Conservation (phyloP, 2,888 invertebrate species). For the Spodoptera exigua region DNA sequence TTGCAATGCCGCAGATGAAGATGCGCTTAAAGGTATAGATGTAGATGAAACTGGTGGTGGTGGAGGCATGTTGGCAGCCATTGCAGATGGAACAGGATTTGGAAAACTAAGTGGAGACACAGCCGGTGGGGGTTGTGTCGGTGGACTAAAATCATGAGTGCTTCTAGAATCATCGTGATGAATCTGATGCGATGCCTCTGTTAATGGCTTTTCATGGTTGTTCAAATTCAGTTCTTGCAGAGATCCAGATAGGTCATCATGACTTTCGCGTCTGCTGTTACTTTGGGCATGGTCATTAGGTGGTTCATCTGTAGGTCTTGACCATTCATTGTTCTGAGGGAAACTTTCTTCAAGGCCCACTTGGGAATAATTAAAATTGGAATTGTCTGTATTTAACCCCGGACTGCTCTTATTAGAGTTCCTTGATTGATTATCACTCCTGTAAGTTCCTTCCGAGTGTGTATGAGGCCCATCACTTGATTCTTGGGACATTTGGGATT, state of each 20-base stretch:
- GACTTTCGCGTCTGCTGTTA: constrained; percentile 68
- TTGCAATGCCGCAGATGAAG: constrained; percentile 36
- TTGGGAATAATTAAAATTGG: constrained; percentile 80
- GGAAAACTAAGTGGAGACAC: constrained; percentile 60
- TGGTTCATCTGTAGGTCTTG: constrained; percentile 70
- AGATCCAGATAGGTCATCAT: constrained; percentile 75
- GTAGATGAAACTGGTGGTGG: constrained; percentile 48
- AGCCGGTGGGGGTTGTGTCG: constrained; percentile 58
- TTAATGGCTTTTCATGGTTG: constrained; percentile 70
- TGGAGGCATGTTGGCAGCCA: constrained; percentile 50
- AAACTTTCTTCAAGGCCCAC: constrained; percentile 70
- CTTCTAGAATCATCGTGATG: constrained; percentile 50
- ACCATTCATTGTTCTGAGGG: constrained; percentile 74
- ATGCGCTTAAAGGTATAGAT: constrained; percentile 39
- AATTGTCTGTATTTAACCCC: constrained; percentile 78
- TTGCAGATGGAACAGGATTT: constrained; percentile 45
- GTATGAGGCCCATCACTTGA: constrained; percentile 90
- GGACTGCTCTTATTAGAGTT: constrained; percentile 86
- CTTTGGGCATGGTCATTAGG: constrained; percentile 64
- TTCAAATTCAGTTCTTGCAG: constrained; percentile 79
- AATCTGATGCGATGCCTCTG: constrained; percentile 53
- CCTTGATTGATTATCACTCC: constrained; percentile 89
- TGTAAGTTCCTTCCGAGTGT: constrained; percentile 90
- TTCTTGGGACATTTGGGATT: constrained; percentile 91
- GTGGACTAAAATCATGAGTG: constrained; percentile 48